Evolutionary conservation across 92 coral and sea anemone genomes (phyloP), one percentile per base, ranked within the genome.

Genomic region (Nematostella vectensis): DNA sequence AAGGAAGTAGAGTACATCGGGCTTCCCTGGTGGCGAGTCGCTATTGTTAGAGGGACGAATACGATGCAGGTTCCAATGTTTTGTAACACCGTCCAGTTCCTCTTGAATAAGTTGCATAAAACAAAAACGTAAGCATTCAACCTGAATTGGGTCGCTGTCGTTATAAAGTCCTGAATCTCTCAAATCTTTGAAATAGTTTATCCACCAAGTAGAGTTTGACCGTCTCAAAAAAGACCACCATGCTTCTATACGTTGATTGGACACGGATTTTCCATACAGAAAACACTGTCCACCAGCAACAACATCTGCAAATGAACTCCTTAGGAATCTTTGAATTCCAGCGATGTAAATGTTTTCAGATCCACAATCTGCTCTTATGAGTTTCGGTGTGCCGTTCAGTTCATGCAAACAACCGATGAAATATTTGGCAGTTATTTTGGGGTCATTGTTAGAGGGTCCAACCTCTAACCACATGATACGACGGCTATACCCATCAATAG

Each of bases 401-500:
- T 55, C 31, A 11, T 47, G 52, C 12, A 48, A 22, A 20, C 60
- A 69, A 6, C 47, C 24, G 0, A 69, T 25, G 47, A 54, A 67
- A 31, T 67, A 67, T 30, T 67, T 43, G 9, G 65, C 56, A 29
- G 47, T 67, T 13, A 67, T 40, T n/a, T 39, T 54, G 8, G 59
- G 69, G 29, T 63, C 58, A 26, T 52, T 50, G 27, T 63, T 63
- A 39, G 70, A 28, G 16, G 57, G 61, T 33, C 50, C 60, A 0
- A 38, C 70, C 59, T 48, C 70, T 2, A 63, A 50, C 70, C 70
- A 63, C 47, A 63, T 31, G 0, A 63, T 63, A 12, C 70, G 49
- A n/a, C 61, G 61, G 12, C 70, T 63, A 31, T 45, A 63, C 10
- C 70, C 70, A 51, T 63, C 48, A 48, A 63, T 63, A 28, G 70